Percentiles rank a stretch among this genome's conserved stretches.
These are phyloP conservation scores for Cichlasoma orientale DNA, from an alignment of 2,797 vertebrate genomes.

Conservation along the genomic window DNA sequence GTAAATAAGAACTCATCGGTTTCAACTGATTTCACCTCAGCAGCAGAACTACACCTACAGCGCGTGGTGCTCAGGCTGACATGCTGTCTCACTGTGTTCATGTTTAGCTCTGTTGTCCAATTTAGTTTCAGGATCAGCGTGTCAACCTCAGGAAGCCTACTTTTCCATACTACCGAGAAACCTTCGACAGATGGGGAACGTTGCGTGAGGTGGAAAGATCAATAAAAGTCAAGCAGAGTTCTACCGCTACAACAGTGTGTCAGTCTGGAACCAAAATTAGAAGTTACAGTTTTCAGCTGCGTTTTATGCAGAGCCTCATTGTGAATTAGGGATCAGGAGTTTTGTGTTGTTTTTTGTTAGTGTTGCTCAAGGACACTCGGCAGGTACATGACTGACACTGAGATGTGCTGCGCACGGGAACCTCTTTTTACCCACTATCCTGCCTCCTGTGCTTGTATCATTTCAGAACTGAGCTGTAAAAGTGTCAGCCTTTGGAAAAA, in stretches of 20 bases:
- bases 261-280: neutral
- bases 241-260: neutral
- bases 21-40: neutral
- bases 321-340: neutral
- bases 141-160: fast-evolving
- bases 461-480: neutral
- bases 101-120: neutral
- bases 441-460: neutral
- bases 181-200: neutral
- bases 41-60: neutral
- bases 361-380: neutral
- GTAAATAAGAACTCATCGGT: fast-evolving
- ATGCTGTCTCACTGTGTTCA: neutral
- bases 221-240: neutral
- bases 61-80: neutral
- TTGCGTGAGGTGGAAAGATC: neutral
- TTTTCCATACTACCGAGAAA: neutral
- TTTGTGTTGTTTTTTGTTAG: neutral
- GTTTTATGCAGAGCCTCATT: neutral
- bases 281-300: neutral
- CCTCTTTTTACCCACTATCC: neutral
- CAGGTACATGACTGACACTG: neutral
- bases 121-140: neutral
- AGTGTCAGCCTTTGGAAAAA: neutral
- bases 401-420: neutral